Percentiles rank a stretch among this genome's conserved stretches.
Conservation (phyloP, 2,797 vertebrate species). For the Knipowitschia caucasica region DNA sequence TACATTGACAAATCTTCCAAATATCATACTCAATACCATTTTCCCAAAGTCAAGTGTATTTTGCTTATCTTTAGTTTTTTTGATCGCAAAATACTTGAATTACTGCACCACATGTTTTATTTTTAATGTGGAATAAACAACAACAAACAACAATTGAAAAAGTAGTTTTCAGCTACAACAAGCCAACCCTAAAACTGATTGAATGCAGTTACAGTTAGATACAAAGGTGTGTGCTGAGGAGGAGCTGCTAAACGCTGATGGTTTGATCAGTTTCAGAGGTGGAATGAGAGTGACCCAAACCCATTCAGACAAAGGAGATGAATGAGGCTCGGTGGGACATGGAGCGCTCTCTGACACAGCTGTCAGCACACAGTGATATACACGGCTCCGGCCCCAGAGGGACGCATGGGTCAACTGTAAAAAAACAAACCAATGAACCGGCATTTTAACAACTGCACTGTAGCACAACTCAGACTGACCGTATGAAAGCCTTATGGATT, state of each 20-base stretch:
- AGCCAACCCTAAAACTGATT: too few species aligned
- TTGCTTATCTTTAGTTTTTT: too few species aligned
- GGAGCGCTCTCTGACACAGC: constrained; percentile 60
- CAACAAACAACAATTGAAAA: too few species aligned
- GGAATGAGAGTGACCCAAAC: constrained; percentile 40
- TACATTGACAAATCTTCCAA: too few species aligned
- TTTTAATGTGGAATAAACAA: too few species aligned
- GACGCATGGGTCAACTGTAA: constrained; percentile 28
- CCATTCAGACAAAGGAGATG: constrained; percentile 61
- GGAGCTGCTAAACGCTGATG: constrained; percentile 56
- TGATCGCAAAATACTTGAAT: too few species aligned
- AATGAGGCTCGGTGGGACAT: constrained; percentile 57
- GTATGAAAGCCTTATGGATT: constrained; percentile 16
- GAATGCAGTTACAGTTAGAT: too few species aligned
- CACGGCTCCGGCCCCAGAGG: constrained; percentile 37
- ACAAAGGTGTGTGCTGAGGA: constrained; percentile 54
- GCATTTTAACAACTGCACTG: constrained; percentile 23
- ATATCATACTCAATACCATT: too few species aligned
- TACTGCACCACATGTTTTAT: too few species aligned
- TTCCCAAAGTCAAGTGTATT: too few species aligned
- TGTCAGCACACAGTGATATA: constrained; percentile 56
- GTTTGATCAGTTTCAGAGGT: constrained; percentile 51
- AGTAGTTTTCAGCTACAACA: too few species aligned
- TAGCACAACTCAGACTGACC: constrained; percentile 14
- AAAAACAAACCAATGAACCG: constrained; percentile 14